phyloP scores from a whole-genome alignment of 2,113 vertebrate species.

The Lophius piscatorius region DNA sequence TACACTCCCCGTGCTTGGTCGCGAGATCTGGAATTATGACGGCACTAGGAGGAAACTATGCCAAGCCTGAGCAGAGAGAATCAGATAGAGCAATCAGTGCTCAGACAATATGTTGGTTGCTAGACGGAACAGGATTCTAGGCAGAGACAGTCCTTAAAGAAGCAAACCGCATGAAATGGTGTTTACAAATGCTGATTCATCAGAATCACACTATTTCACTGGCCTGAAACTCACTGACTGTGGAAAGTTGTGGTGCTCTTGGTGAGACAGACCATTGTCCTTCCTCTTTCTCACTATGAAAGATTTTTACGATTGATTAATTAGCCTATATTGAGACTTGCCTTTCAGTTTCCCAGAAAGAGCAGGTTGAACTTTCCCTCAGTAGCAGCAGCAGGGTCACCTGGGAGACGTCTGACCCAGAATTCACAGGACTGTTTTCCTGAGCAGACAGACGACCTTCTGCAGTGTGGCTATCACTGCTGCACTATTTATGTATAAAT shows the following conservation, averaged over 20 bases:
- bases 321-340: conserved; percentile 41
- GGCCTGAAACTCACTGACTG: no score
- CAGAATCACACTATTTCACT: no score
- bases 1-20: conserved; percentile 54
- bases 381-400: conserved; percentile 38
- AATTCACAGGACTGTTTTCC: background rate
- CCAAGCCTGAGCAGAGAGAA: conserved; percentile 57
- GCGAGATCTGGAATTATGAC: conserved; percentile 78
- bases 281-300: background rate
- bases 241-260: background rate
- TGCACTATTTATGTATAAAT: conserved; percentile 62
- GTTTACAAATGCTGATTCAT: no score
- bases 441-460: conserved; percentile 49
- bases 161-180: no score
- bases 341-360: conserved; percentile 38
- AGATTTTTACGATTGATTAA: background rate
- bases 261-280: background rate
- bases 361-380: conserved; percentile 25
- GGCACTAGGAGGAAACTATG: conserved; percentile 40
- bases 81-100: conserved; percentile 3
- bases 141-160: background rate
- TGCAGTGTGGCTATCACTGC: conserved; percentile 36
- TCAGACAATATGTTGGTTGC: conserved; percentile 7
- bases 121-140: background rate
- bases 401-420: conserved; percentile 18